Base-by-base conservation (phyloP, 2,888 invertebrate genomes). In the Parelbella ahira region DNA sequence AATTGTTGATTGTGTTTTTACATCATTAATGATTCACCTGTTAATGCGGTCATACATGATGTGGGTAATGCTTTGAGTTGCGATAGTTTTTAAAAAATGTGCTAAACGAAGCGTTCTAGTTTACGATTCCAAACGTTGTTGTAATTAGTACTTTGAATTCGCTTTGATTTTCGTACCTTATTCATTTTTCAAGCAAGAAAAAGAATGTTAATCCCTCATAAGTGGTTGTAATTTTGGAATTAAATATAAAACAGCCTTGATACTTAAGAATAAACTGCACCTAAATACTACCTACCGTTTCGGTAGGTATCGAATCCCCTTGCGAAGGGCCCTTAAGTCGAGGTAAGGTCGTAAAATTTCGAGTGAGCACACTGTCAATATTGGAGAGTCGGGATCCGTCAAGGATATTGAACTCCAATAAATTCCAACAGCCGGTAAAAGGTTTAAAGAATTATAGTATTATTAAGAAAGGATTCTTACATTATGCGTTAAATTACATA, bases 351-450 rank as follows among this genome's bases (percentile, higher is more conserved):
- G 57, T 75, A 70, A 74, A 74, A 52, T 60, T 63, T 53, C 51
- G 54, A 48, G 59, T 51, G 54, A 48, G 59, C 46, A 53, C 54
- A 63, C 52, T 70, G 76, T 72, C 74, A 77, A 77, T 75, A 73
- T 68, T 67, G 59, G 63, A 55, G 28, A 21, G 36, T 34, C 38
- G 32, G 48, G 33, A 39, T 44, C 49, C 45, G 20, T 30, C 42
- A 53, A 55, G 77, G 72, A 61, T 69, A 74, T 64, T 65, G 77
- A 76, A 73, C 81, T 54, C 50, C 47, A 52, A 50, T 53, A 51
- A 58, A 51, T 60, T 51, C 58, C 56, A 52, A 51, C 58, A 32
- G 8, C 11, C 30, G 15, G 19, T 25, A 34, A 39, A 19, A 32
- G 13, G 23, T 32, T n/a, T n/a, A n/a, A 21, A 27, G 9, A 36